Percentiles rank a stretch among this genome's conserved stretches.
Evolutionary conservation across 1,140 invertebrate species (phyloP).

Genomic region (Drosophila dunni): DNA sequence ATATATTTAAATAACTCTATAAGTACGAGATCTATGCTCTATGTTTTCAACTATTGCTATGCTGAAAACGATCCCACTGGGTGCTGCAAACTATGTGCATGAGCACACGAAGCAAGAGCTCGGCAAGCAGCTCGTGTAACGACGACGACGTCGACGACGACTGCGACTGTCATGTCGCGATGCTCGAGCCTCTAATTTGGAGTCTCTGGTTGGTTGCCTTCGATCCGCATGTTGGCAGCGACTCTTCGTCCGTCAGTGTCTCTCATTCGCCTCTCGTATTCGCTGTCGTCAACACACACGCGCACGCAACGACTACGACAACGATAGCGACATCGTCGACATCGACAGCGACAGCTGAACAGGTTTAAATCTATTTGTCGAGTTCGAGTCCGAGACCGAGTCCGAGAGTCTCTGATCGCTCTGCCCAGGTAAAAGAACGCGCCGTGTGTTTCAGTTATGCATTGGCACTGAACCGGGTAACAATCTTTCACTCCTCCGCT

Average conservation of each 20-base stretch:
- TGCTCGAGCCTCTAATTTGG: slow-evolving; percentile 39
- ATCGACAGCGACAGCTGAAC: slow-evolving; percentile 35
- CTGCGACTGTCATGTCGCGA: slow-evolving; percentile 46
- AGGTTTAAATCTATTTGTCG: slow-evolving; percentile 58
- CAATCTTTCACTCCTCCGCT: slow-evolving; percentile 81
- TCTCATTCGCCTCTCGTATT: slow-evolving; percentile 57
- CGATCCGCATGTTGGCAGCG: slow-evolving; percentile 47
- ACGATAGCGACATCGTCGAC: slow-evolving; percentile 10
- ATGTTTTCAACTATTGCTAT: neutral
- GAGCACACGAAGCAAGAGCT: slow-evolving; percentile 33
- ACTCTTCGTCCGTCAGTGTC: slow-evolving; percentile 44
- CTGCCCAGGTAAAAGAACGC: slow-evolving; percentile 72
- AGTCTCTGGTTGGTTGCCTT: slow-evolving; percentile 49
- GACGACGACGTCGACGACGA: slow-evolving; percentile 35
- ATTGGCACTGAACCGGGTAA: slow-evolving; percentile 83
- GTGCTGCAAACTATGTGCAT: slow-evolving; percentile 16
- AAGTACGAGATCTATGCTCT: no score
- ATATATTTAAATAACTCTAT: no score
- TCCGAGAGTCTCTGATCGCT: slow-evolving; percentile 37
- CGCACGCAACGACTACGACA: slow-evolving; percentile 34
- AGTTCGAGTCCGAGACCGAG: slow-evolving; percentile 8
- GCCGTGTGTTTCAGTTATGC: slow-evolving; percentile 83
- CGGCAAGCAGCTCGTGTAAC: slow-evolving; percentile 42
- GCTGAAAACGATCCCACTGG: slow-evolving; percentile 20
- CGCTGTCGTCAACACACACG: slow-evolving; percentile 64